A percentile compares a stretch with the other conserved stretches of the same genome.
Conservation (phyloP, 2,888 invertebrate genomes). For the Polydesmus complanatus region DNA sequence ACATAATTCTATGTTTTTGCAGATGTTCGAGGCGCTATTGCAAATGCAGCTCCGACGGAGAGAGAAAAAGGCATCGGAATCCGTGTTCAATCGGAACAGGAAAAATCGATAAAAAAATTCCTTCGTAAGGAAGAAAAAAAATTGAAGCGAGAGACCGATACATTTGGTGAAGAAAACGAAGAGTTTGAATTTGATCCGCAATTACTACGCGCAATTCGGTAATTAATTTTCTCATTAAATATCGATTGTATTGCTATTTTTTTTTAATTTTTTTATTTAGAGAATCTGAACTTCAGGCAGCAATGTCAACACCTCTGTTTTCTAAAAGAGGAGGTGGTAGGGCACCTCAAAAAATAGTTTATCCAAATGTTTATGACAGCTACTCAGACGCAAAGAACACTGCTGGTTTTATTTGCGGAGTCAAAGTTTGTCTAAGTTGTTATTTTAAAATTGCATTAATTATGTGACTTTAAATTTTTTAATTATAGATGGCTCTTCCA, state of each 20-base stretch:
- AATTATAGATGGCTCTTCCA: conserved; percentile 50
- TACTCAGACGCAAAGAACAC: conserved; percentile 51
- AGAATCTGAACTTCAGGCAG: conserved; percentile 30
- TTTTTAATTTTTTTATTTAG: conserved; percentile 23
- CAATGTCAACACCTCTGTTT: conserved; percentile 22
- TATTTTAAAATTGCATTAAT: conserved; percentile 2
- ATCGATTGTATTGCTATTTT: not conserved
- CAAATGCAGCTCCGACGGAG: not conserved
- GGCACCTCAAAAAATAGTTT: conserved; percentile 40
- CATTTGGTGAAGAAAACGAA: conserved; percentile 21
- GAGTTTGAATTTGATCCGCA: conserved; percentile 26
- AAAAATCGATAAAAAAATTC: conserved; percentile 57
- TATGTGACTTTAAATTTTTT: not conserved
- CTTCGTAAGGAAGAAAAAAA: conserved; percentile 75
- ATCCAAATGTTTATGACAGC: conserved; percentile 78
- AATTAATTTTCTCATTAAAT: not conserved
- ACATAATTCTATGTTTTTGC: not conserved
- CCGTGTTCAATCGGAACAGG: conserved; percentile 57
- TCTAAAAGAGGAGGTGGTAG: conserved; percentile 26
- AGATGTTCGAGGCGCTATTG: not conserved
- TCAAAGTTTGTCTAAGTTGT: conserved; percentile 44
- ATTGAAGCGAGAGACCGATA: conserved; percentile 28
- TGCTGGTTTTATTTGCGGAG: conserved; percentile 61
- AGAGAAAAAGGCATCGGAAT: not conserved
- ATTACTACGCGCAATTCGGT: conserved; percentile 23